Base-by-base conservation (phyloP, 2,888 invertebrate genomes). In the Ornithoptera priamus region DNA sequence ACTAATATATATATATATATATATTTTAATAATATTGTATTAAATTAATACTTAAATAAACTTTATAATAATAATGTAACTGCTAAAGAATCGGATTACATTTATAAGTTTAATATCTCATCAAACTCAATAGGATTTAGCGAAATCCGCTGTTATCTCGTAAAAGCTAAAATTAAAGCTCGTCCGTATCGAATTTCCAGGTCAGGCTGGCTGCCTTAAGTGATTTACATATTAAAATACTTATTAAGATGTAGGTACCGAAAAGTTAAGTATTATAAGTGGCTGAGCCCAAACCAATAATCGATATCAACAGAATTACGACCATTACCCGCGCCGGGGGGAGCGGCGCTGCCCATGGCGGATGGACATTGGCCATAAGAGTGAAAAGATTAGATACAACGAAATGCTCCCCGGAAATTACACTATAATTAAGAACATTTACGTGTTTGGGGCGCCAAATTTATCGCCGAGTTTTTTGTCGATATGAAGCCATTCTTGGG, bases 391-490 rank as follows among this genome's bases (percentile, higher is more conserved):
- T 90, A 90, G 91, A 92, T 91, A 90, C 78, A 78, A 76, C 78
- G 77, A 83, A 86, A 85, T 80, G 80, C 82, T 80, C 79, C 81
- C 89, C 86, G 87, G 88, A 89, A 86, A 89, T 91, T 89, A 90
- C 88, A 88, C 86, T 87, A 88, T 90, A 91, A 91, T 92, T 91
- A 92, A 91, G 88, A 86, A 87, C 90, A 87, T 91, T 90, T 88
- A 91, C 90, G 89, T 90, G 89, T 89, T 86, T 79, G 83, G 87
- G 91, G 92, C 92, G 92, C 92, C 91, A 92, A 92, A 92, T 91
- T 89, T 91, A 91, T 90, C 92, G 91, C 89, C 85, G 88, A 85
- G 86, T 90, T 92, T 91, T 91, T 91, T 89, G 87, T 91, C 82
- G 87, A 88, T 90, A 90, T 91, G 86, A 89, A 89, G 88, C 87